Percentiles rank a stretch among this genome's conserved stretches.
Evolutionary conservation across 1,140 invertebrate genomes (phyloP).

Genomic region (Dolichoris vasculosae): DNA sequence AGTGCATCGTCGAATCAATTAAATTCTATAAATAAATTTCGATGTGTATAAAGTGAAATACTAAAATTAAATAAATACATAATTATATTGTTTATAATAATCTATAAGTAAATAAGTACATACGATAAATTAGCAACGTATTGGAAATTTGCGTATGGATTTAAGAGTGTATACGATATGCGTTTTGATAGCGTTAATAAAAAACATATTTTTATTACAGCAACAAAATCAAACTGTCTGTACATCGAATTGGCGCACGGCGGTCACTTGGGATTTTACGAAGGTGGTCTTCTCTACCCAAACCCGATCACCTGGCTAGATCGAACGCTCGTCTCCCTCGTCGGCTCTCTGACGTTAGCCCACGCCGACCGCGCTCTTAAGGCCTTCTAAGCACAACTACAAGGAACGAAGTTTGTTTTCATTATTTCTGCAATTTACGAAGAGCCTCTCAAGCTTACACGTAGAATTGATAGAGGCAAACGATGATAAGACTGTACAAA

Average conservation of each 20-base stretch:
- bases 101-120: too few relatives aligned
- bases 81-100: too few relatives aligned
- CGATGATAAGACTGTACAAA: neutral
- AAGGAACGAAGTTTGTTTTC: neutral
- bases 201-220: constrained; percentile 74
- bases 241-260: constrained; percentile 91
- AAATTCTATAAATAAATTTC: too few relatives aligned
- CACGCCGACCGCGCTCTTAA: constrained; percentile 73
- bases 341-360: constrained; percentile 80
- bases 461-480: neutral
- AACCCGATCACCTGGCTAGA: constrained; percentile 94
- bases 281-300: constrained; percentile 88
- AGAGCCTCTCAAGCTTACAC: neutral
- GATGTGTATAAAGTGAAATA: too few relatives aligned
- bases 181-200: neutral
- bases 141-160: neutral
- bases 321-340: constrained; percentile 83
- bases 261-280: constrained; percentile 94
- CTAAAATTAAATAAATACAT: too few relatives aligned
- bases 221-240: constrained; percentile 79
- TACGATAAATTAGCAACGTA: too few relatives aligned
- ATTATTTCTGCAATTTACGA: neutral
- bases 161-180: neutral
- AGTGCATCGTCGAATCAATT: too few relatives aligned
- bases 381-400: constrained; percentile 60